phyloP scores from a whole-genome alignment of 2,888 invertebrate species.

The Dorcus parallelipipedus region DNA sequence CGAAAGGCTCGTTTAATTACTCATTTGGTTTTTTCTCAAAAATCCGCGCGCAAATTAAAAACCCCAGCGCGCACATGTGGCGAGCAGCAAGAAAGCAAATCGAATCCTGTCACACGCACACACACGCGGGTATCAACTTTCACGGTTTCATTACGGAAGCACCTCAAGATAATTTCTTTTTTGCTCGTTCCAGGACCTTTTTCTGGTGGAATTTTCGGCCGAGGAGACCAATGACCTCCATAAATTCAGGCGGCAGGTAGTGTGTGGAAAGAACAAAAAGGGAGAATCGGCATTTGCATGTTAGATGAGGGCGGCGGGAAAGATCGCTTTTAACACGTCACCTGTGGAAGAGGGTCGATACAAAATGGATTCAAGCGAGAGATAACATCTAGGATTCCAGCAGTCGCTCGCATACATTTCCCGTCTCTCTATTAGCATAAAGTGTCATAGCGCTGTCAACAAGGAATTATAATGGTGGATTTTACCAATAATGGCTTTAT shows the following conservation, averaged over 20 bases:
- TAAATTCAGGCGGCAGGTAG: slow-evolving; percentile 29
- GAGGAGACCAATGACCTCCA: slow-evolving; percentile 16
- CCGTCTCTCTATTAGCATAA: slow-evolving; percentile 15
- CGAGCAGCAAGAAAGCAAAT: no score
- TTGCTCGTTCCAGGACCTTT: slow-evolving; percentile 3
- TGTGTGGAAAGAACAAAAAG: slow-evolving; percentile 24
- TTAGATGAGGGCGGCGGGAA: slow-evolving; percentile 26
- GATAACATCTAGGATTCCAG: slow-evolving; percentile 19
- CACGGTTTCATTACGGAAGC: no score
- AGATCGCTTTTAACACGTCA: slow-evolving; percentile 29
- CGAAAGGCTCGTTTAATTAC: no score
- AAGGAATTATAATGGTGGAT: slow-evolving; percentile 16
- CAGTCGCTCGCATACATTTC: slow-evolving; percentile 16
- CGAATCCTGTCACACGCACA: no score
- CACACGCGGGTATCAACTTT: no score
- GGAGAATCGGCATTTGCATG: slow-evolving; percentile 30
- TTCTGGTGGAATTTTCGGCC: slow-evolving; percentile 13
- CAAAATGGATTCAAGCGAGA: slow-evolving; percentile 18
- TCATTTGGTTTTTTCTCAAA: no score
- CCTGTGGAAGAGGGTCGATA: slow-evolving; percentile 23
- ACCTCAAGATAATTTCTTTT: neutral
- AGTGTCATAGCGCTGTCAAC: slow-evolving; percentile 19
- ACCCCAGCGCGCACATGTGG: no score
- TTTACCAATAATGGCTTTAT: slow-evolving; percentile 17
- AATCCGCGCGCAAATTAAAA: no score